Percentiles rank a stretch among this genome's conserved stretches.
Conservation (phyloP, 2,113 vertebrate species). For the Aspidoscelis tigris region DNA sequence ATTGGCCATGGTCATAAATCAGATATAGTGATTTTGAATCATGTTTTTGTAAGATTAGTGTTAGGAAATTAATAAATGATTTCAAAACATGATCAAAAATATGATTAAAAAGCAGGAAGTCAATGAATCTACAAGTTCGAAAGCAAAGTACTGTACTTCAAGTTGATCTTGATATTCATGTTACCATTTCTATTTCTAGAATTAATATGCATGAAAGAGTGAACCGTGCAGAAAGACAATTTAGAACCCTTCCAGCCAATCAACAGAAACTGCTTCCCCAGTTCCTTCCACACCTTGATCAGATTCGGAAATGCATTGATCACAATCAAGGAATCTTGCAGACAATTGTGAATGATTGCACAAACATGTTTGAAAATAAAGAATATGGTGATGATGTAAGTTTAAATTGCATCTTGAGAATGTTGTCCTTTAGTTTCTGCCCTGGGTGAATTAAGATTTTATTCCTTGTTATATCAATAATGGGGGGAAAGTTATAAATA, state of each 20-base stretch:
- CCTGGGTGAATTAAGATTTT: fast-evolving
- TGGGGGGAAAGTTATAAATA: neutral
- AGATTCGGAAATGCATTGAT: slow-evolving; percentile 89
- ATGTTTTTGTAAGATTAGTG: too few relatives aligned
- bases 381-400: slow-evolving; percentile 93
- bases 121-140: neutral
- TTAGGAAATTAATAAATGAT: neutral
- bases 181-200: slow-evolving; percentile 78
- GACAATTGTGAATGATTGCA: slow-evolving; percentile 91
- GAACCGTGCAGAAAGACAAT: slow-evolving; percentile 92
- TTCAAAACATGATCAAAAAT: too few relatives aligned
- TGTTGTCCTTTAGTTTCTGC: slow-evolving; percentile 3
- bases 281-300: slow-evolving; percentile 87
- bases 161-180: slow-evolving; percentile 47
- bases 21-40: too few relatives aligned
- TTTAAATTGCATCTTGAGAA: slow-evolving; percentile 54
- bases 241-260: slow-evolving; percentile 84
- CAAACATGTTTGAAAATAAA: slow-evolving; percentile 98
- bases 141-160: neutral
- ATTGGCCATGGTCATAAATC: neutral
- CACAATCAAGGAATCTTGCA: slow-evolving; percentile 93
- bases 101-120: neutral
- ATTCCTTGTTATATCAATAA: neutral
- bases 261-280: slow-evolving; percentile 89
- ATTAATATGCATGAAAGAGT: slow-evolving; percentile 91